A percentile compares a stretch with the other conserved stretches of the same genome.
Evolutionary conservation across 2,113 vertebrate species (phyloP).

Genomic region (Urocitellus parryii): DNA sequence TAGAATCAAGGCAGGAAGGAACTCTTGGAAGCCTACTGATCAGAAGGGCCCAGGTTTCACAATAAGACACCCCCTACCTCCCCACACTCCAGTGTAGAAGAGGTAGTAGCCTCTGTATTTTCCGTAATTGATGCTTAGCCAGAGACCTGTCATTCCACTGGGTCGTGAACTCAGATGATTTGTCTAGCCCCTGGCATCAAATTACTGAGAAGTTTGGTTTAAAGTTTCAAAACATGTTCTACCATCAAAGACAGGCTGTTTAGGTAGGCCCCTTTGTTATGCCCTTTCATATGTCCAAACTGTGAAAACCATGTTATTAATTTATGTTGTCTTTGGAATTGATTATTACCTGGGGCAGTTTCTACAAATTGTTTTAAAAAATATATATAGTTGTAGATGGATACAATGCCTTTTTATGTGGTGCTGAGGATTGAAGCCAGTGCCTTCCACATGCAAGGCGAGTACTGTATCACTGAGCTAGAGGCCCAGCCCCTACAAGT

Average conservation of each 20-base stretch:
- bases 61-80: no score
- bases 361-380: background rate
- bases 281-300: conserved; percentile 2
- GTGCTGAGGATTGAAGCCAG: no score
- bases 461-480: no score
- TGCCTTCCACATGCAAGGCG: no score
- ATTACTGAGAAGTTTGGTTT: background rate
- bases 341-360: conserved; percentile 13
- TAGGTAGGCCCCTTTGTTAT: background rate
- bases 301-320: background rate
- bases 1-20: background rate
- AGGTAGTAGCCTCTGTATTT: background rate
- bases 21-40: background rate
- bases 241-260: background rate
- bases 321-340: background rate
- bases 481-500: background rate
- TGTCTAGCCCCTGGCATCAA: background rate
- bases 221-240: conserved; percentile 5
- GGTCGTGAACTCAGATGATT: conserved; percentile 18
- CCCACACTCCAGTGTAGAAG: background rate
- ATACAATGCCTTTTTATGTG: no score
- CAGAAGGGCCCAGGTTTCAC: background rate
- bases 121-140: background rate
- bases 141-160: background rate
- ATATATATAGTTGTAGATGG: no score